Percentiles rank a stretch among this genome's conserved stretches.
Evolutionary conservation across 2,797 vertebrate species (phyloP).

Genomic region (Ctenosaura bakeri): DNA sequence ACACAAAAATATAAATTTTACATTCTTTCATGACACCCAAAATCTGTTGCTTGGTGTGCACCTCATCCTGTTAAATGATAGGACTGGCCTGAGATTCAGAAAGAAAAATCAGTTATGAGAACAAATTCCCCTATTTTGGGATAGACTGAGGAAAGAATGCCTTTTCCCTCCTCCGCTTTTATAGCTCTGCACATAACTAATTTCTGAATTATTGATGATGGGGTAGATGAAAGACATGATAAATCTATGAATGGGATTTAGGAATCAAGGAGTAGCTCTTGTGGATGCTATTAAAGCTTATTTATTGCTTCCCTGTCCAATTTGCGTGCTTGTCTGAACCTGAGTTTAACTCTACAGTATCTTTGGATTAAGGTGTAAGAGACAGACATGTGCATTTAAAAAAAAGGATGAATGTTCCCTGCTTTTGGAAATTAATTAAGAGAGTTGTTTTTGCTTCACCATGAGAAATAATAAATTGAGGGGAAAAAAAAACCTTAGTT

Average conservation of each 20-base stretch:
- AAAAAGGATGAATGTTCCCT: not conserved
- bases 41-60: too few species aligned
- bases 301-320: not conserved
- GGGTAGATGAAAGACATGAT: not conserved
- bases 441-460: not conserved
- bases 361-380: not conserved
- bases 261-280: not conserved
- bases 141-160: not conserved
- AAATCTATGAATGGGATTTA: not conserved
- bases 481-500: not conserved
- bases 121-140: not conserved
- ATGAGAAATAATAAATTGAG: not conserved
- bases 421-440: not conserved
- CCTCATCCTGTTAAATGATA: too few species aligned
- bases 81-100: too few species aligned
- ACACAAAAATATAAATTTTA: too few species aligned
- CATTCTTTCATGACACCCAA: too few species aligned
- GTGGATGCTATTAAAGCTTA: not conserved
- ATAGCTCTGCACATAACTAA: not conserved
- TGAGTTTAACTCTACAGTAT: not conserved
- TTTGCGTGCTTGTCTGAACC: not conserved
- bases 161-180: not conserved
- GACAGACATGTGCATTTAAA: not conserved
- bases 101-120: too few species aligned
- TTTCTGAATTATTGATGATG: not conserved